Evolutionary conservation across 2,888 invertebrate genomes (phyloP).

Genomic region (Pheosia gnoma): DNA sequence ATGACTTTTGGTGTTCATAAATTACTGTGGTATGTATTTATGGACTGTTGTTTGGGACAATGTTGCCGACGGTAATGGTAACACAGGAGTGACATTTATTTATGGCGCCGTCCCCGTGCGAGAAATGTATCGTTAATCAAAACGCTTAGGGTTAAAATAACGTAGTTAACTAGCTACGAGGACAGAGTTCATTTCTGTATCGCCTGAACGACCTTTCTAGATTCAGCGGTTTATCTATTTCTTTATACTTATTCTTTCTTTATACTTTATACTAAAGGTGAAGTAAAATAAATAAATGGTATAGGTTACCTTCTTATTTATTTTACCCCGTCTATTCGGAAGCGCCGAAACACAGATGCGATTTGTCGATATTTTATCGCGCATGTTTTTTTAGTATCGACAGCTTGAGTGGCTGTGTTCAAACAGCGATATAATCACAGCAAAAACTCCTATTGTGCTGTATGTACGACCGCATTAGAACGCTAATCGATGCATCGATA

Average conservation of each 20-base stretch:
- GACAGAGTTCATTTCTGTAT: not conserved
- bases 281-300: too few relatives aligned
- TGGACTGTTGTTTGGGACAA: constrained; percentile 9
- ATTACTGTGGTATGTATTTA: constrained; percentile 14
- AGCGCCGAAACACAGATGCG: constrained; percentile 21
- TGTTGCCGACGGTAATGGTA: constrained; percentile 25
- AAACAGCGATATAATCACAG: constrained; percentile 43
- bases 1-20: constrained; percentile 14
- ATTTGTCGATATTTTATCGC: constrained; percentile 28
- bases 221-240: constrained; percentile 9
- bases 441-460: constrained; percentile 52
- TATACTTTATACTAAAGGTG: too few relatives aligned
- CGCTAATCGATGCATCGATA: constrained; percentile 41
- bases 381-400: constrained; percentile 21
- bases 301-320: too few relatives aligned
- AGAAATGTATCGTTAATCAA: constrained; percentile 27
- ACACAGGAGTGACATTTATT: constrained; percentile 26
- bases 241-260: too few relatives aligned
- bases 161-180: not conserved
- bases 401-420: constrained; percentile 27
- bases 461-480: constrained; percentile 45
- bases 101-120: constrained; percentile 22
- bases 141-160: constrained; percentile 2
- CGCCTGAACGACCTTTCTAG: not conserved
- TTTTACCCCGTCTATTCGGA: too few relatives aligned